Percentiles rank a stretch among this genome's conserved stretches.
Conservation (phyloP, 2,113 vertebrate species). For the Tapirus terrestris region DNA sequence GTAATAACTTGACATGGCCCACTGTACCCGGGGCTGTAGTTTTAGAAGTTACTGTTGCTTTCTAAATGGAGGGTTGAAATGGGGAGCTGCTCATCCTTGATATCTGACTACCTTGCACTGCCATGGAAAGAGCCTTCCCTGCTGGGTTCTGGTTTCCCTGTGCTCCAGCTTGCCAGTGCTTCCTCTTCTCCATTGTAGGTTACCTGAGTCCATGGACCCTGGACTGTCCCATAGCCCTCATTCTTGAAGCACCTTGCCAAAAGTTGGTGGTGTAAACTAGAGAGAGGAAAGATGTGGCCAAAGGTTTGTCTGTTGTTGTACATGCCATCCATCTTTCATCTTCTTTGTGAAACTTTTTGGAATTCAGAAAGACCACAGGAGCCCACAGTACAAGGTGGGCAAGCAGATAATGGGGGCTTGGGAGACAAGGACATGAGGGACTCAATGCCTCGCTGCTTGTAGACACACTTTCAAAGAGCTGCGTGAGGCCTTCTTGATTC, state of each 20-base stretch:
- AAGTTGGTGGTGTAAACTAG: not conserved
- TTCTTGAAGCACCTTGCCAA: not conserved
- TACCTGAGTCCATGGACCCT: not conserved
- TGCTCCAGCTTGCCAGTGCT: not conserved
- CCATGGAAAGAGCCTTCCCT: not conserved
- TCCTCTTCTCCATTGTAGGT: not conserved
- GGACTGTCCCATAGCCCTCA: not conserved
- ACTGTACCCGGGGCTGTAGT: not conserved
- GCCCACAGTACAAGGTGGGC: not conserved
- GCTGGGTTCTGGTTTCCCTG: not conserved
- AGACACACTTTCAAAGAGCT: not conserved
- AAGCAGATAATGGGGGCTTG: not conserved
- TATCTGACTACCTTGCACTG: not conserved
- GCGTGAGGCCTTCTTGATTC: not conserved
- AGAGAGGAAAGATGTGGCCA: not conserved
- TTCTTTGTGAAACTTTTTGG: constrained; percentile 20
- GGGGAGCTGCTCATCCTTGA: not conserved
- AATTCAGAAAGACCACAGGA: constrained; percentile 23
- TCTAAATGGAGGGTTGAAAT: not conserved
- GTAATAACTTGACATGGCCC: constrained; percentile 74
- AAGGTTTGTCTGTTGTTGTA: not conserved
- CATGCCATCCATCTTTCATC: not conserved
- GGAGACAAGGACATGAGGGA: not conserved
- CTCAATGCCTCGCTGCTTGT: not conserved
- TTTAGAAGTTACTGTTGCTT: constrained; percentile 14